Evolutionary conservation across 2,888 invertebrate species (phyloP).

Genomic region (Micoletzkya japonica): DNA sequence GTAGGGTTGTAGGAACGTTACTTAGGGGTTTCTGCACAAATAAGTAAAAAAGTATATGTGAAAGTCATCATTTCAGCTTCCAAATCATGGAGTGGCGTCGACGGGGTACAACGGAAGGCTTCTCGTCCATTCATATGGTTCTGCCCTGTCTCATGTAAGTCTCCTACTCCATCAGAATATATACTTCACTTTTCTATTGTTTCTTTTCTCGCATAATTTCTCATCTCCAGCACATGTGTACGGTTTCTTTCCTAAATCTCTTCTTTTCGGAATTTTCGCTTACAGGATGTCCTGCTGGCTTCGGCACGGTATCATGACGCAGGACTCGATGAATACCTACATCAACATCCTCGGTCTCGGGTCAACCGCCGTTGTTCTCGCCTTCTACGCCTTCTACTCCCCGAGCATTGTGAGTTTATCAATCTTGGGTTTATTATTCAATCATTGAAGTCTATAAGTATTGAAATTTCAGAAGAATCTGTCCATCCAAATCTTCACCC

Average conservation of each 20-base stretch:
- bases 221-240: not conserved
- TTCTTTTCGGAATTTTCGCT: too few species aligned
- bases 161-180: too few species aligned
- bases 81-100: constrained; percentile 51
- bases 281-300: constrained; percentile 58
- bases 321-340: constrained; percentile 50
- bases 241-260: too few species aligned
- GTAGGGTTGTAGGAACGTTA: too few species aligned
- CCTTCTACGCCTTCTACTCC: constrained; percentile 57
- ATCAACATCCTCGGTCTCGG: constrained; percentile 53
- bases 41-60: too few species aligned
- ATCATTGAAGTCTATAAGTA: not conserved
- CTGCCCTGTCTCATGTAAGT: constrained; percentile 55
- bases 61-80: constrained; percentile 35
- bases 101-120: constrained; percentile 60
- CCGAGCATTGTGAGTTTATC: constrained; percentile 56
- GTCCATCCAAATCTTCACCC: constrained; percentile 47
- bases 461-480: constrained; percentile 50
- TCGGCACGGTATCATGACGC: constrained; percentile 55
- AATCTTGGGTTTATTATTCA: too few species aligned
- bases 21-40: too few species aligned
- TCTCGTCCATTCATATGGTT: constrained; percentile 59
- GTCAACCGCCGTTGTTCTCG: constrained; percentile 50
- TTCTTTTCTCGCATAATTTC: too few species aligned
- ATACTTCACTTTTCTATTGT: too few species aligned